These are phyloP conservation scores for Littorina saxatilis DNA, from an alignment of 1,140 invertebrate genomes.

Conservation along the genomic window DNA sequence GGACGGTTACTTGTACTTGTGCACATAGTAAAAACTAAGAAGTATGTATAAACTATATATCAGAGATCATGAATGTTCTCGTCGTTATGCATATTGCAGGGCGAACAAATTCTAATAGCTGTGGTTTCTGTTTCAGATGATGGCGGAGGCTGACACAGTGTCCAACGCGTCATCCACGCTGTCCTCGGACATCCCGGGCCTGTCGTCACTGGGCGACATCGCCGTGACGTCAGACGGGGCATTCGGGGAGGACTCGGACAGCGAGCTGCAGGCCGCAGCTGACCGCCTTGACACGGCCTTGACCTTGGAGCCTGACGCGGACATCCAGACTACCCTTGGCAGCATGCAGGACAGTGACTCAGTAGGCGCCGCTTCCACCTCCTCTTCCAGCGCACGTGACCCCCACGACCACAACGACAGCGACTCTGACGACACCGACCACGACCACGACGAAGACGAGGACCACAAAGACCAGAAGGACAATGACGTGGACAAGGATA, in stretches of 20 bases:
- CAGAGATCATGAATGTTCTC: too few relatives aligned
- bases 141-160: constrained; percentile 36
- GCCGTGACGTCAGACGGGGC: constrained; percentile 14
- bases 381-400: constrained; percentile 41
- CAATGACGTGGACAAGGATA: constrained; percentile 13
- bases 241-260: constrained; percentile 12
- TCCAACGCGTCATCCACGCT: constrained; percentile 25
- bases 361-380: constrained; percentile 39
- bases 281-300: constrained; percentile 19
- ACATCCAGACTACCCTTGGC: constrained; percentile 41
- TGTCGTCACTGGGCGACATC: constrained; percentile 28
- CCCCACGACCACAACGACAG: constrained; percentile 21
- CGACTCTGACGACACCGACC: constrained; percentile 30
- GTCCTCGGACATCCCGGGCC: neutral
- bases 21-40: too few relatives aligned
- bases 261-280: constrained; percentile 24
- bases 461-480: constrained; percentile 18
- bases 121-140: neutral
- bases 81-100: too few relatives aligned
- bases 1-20: too few relatives aligned
- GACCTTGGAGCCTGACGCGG: constrained; percentile 37
- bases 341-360: constrained; percentile 35
- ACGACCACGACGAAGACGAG: constrained; percentile 14
- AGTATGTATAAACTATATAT: too few relatives aligned
- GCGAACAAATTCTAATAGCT: too few relatives aligned